Conservation (phyloP, 30 jellyfish, hydroid and myxozoan genomes). For the Aurelia sp. region DNA sequence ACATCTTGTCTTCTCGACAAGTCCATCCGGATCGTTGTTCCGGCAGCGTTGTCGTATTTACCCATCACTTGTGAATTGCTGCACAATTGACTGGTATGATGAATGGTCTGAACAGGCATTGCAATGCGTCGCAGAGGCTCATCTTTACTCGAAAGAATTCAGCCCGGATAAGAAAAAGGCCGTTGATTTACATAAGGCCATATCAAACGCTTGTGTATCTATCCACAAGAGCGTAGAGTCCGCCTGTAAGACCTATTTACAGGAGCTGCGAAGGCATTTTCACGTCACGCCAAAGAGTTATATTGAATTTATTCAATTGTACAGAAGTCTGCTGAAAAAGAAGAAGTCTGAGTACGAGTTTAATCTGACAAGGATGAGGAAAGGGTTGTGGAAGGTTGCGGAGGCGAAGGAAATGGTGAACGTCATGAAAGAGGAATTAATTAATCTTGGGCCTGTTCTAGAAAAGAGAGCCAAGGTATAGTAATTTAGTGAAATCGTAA, state of each 20-base stretch:
- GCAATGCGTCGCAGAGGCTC: constrained; percentile 80
- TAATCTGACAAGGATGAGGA: constrained; percentile 54
- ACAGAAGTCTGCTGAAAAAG: constrained; percentile 39
- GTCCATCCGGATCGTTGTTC: constrained; percentile 84
- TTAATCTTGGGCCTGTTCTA: constrained; percentile 76
- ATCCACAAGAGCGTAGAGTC: constrained; percentile 62
- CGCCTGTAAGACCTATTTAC: constrained; percentile 56
- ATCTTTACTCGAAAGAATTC: constrained; percentile 17
- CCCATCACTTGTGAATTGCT: constrained; percentile 73
- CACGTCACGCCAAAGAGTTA: constrained; percentile 84
- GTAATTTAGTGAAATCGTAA: not conserved
- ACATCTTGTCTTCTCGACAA: constrained; percentile 85
- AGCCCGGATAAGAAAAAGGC: constrained; percentile 36
- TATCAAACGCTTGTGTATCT: constrained; percentile 50
- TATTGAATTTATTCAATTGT: constrained; percentile 67
- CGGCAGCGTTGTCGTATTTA: constrained; percentile 86
- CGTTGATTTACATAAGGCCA: constrained; percentile 15
- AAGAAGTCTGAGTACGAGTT: constrained; percentile 47
- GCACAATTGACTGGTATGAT: constrained; percentile 87
- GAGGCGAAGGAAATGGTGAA: constrained; percentile 79
- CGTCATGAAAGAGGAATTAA: constrained; percentile 79
- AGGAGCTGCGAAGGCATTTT: constrained; percentile 71
- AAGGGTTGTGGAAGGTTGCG: constrained; percentile 79
- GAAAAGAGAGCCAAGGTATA: constrained; percentile 83
- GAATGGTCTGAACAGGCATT: constrained; percentile 91